Base-by-base conservation (phyloP, 2,888 invertebrate genomes). In the Plebejus argus region DNA sequence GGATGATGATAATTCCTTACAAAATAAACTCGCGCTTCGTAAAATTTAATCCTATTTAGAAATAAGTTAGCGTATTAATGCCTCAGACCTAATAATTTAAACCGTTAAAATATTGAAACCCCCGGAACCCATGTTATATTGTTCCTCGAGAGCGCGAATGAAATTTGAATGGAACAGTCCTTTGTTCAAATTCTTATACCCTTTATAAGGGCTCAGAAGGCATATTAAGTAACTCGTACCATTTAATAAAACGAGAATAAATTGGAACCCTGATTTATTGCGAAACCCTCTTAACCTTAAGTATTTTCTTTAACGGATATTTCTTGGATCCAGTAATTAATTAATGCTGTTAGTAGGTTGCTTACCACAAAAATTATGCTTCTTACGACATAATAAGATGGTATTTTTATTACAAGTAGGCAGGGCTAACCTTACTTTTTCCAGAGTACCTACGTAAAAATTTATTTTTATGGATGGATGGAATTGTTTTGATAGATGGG, bases 181-280 rank as follows among this genome's bases (percentile, higher is more conserved):
- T 89, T 91, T 90, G 89, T 91, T 74, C 53, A 23, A 53, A 53
- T 53, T 74, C 53, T 49, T 53, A 74, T 74, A 74, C 18, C 74
- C 49, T 15, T 49, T 12, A 45, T 12, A 72, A 45, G 72, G 72
- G 45, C 72, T 72, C 45, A 18, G 20, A 72, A 45, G 49, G 23
- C 49, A 53, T 53, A 74, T 74, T 74, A 53, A 74, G 74, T 74
- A 72, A 45, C 53, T 49, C 23, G 74, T 23, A 74, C 74, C 74
- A 76, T 23, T 76, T 76, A 49, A 66, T 56, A 56, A 79, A 79
- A 81, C 78, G 79, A 76, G 78, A 79, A 82, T 91, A 91, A 91
- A 92, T 92, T 91, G 90, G 89, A 84, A 86, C 85, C 84, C 84
- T 85, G 91, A 93, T 93, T 93, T 93, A 93, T 93, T 87, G 87